Evolutionary conservation across 2,113 vertebrate species (phyloP).

Genomic region (Ceuthmochares aereus): DNA sequence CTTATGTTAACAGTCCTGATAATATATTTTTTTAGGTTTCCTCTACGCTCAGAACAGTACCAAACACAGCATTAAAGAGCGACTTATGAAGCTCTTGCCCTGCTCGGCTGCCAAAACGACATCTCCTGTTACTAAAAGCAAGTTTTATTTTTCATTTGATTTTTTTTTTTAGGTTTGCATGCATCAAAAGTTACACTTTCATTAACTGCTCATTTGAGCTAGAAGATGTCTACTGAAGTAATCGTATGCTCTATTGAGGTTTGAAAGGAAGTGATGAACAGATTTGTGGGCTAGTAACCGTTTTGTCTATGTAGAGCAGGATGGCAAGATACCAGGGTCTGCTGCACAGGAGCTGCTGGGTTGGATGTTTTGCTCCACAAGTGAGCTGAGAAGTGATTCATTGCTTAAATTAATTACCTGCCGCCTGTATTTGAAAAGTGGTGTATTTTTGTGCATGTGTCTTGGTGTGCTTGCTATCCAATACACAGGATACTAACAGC

Average conservation of each 20-base stretch:
- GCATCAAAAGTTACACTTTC: constrained; percentile 13
- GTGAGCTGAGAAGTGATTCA: neutral
- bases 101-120: constrained; percentile 88
- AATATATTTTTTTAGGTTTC: constrained; percentile 91
- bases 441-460: rapidly evolving
- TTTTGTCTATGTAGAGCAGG: neutral
- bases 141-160: constrained; percentile 79
- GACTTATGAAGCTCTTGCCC: constrained; percentile 91
- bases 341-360: neutral
- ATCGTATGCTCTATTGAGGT: neutral
- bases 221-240: neutral
- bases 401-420: neutral
- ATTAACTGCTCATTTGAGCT: neutral
- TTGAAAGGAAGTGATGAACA: neutral
- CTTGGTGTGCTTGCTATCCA: neutral
- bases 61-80: constrained; percentile 90
- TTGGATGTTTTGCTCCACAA: neutral
- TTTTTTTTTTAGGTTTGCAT: constrained; percentile 65
- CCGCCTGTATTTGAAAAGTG: neutral
- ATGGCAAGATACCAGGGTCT: neutral
- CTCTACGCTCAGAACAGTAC: constrained; percentile 85
- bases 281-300: neutral
- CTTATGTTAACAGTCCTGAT: constrained; percentile 72
- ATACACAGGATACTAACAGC: neutral
- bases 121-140: constrained; percentile 91